Base-by-base conservation (phyloP, 2,113 vertebrate genomes). In the Irena cyanogastra region DNA sequence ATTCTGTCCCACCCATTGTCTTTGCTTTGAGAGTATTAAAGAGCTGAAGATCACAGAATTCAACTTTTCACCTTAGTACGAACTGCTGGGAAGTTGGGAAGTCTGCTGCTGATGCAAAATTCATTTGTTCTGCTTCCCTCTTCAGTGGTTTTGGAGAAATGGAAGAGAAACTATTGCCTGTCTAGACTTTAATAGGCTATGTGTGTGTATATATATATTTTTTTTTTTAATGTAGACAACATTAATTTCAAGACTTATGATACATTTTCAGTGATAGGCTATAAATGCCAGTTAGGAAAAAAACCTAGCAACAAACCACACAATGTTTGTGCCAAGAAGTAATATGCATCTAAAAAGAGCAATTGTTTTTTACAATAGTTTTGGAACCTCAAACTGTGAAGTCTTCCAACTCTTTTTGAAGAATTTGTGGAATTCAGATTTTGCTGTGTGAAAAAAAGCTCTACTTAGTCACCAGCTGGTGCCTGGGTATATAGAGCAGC, bases 141-240 rank as follows among this genome's bases (percentile, higher is more conserved):
- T 86, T 91, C 66, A 63, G 82, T 88, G 82, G 84, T 93, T 96
- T 95, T 86, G 66, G 66, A 95, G 61, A 88, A 91, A 47, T 82
- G 30, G 66, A 87, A 83, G 63, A 87, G 50, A 72, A 95, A 37
- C 28, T n/a, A 47, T 65, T 93, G 65, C 63, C n/a, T 77, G 89
- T 94, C 91, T 95, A 90, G 91, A 94, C 87, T 82, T 88, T 6
- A 93, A 47, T 85, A 87, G 35, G 53, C n/a, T n/a, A n/a, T n/a
- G n/a, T n/a, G n/a, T n/a, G n/a, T n/a, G n/a, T n/a, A n/a, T n/a
- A n/a, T n/a, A n/a, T n/a, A n/a, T 44, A 13, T 54, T 10, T 45
- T 19, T 52, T 37, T 33, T 50, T 92, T 45, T 81, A 50, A 42
- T 68, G 45, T 72, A 69, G 76, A 17, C 42, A 83, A 15, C n/a